A percentile compares a stretch with the other conserved stretches of the same genome.
Evolutionary conservation across 2,797 vertebrate species (phyloP).

Genomic region (Anas georgica): DNA sequence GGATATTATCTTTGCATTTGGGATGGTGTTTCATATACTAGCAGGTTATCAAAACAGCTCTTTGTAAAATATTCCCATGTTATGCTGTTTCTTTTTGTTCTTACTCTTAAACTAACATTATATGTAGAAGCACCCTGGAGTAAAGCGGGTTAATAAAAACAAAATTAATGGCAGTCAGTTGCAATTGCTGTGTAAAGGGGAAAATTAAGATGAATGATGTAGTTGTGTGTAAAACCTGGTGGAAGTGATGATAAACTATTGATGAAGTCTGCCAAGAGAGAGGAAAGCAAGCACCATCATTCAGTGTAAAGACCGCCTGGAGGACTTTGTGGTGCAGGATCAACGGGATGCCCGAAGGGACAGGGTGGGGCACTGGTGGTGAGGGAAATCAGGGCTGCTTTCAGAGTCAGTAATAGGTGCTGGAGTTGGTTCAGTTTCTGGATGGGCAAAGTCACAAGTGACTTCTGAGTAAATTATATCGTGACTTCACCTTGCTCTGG

Average conservation of each 20-base stretch:
- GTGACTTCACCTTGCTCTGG: not conserved
- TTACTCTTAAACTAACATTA: constrained; percentile 24
- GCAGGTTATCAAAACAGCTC: constrained; percentile 69
- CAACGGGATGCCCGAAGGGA: not conserved
- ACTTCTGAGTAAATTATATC: not conserved
- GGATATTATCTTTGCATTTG: constrained; percentile 76
- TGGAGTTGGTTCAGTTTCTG: not conserved
- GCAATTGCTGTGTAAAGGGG: constrained; percentile 51
- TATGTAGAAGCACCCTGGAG: constrained; percentile 18
- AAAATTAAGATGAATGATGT: constrained; percentile 73
- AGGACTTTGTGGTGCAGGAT: constrained; percentile 9
- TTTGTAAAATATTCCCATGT: constrained; percentile 48
- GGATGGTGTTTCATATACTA: constrained; percentile 63
- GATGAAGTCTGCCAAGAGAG: constrained; percentile 26
- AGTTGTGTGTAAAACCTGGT: constrained; percentile 61
- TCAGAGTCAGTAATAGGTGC: not conserved
- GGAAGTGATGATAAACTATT: constrained; percentile 63
- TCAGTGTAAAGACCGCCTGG: constrained; percentile 10
- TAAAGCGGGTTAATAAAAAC: constrained; percentile 54
- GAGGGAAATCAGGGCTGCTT: constrained; percentile 24
- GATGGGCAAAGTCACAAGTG: not conserved
- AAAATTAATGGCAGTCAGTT: constrained; percentile 62
- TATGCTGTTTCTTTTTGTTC: constrained; percentile 46
- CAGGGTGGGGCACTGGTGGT: not conserved
- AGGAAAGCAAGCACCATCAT: constrained; percentile 40